A percentile compares a stretch with the other conserved stretches of the same genome.
Conservation (phyloP, 2,113 vertebrate species). For the Microcebus griseorufus region DNA sequence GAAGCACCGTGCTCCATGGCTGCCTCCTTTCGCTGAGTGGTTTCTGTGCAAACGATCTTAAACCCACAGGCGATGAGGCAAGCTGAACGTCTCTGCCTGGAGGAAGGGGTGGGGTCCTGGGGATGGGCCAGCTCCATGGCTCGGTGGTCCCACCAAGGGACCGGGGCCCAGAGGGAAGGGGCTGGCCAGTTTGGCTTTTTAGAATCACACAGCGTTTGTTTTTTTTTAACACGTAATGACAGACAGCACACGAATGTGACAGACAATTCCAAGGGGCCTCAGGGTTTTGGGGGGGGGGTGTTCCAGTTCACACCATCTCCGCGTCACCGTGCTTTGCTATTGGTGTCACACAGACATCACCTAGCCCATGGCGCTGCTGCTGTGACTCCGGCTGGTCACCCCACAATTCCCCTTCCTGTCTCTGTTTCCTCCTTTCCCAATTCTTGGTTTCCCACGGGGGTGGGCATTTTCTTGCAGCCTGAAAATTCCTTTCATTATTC, state of each 20-base stretch:
- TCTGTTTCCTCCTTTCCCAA: too few species aligned
- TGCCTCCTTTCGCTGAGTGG: too few species aligned
- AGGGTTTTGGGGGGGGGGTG: too few species aligned
- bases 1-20: too few species aligned
- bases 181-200: not conserved
- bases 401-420: accelerated
- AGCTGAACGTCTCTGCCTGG: too few species aligned
- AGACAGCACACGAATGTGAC: not conserved
- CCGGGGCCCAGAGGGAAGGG: too few species aligned
- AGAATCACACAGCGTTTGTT: not conserved
- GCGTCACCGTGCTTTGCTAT: not conserved
- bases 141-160: too few species aligned
- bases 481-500: not conserved
- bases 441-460: not conserved
- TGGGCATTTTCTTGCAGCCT: not conserved
- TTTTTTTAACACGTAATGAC: not conserved
- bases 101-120: too few species aligned
- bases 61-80: too few species aligned
- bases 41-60: too few species aligned
- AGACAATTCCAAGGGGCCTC: not conserved
- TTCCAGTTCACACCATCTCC: not conserved
- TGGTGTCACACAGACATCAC: accelerated
- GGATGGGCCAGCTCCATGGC: too few species aligned
- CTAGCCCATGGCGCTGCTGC: not conserved
- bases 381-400: too few species aligned